Evolutionary conservation across 2,888 invertebrate genomes (phyloP).

Genomic region (Drosophila conformis): DNA sequence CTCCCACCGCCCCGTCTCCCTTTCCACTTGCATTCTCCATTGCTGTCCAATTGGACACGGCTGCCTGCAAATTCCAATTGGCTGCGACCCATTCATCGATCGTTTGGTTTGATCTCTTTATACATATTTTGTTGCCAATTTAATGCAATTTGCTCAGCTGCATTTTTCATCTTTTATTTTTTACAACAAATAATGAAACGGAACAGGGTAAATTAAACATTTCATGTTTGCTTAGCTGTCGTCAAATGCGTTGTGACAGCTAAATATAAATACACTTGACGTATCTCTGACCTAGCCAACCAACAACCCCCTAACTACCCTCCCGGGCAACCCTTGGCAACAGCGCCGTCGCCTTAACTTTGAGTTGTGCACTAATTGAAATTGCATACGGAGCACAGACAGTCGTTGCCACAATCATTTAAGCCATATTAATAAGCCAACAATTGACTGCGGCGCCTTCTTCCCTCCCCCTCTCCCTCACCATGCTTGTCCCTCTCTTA

Average conservation of each 20-base stretch:
- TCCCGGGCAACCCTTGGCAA: slow-evolving; percentile 8
- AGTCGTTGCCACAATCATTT: slow-evolving; percentile 47
- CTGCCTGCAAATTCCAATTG: slow-evolving; percentile 62
- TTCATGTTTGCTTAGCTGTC: slow-evolving; percentile 48
- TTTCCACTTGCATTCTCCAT: background rate
- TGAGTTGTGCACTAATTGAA: slow-evolving; percentile 66
- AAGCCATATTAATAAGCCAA: slow-evolving; percentile 49
- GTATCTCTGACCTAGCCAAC: slow-evolving; percentile 26
- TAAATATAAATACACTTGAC: slow-evolving; percentile 56
- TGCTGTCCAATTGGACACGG: slow-evolving; percentile 46
- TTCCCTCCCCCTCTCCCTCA: background rate
- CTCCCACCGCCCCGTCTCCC: background rate
- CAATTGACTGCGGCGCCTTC: slow-evolving; percentile 1
- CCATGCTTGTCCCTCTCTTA: background rate
- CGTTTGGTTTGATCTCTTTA: slow-evolving; percentile 36
- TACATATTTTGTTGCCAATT: slow-evolving; percentile 37
- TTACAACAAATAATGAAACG: slow-evolving; percentile 22
- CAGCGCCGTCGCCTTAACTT: slow-evolving; percentile 46
- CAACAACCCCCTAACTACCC: background rate
- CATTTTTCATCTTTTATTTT: slow-evolving; percentile 16
- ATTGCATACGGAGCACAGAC: slow-evolving; percentile 44
- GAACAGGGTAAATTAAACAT: slow-evolving; percentile 31
- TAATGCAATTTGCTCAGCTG: slow-evolving; percentile 57
- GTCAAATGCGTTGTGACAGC: slow-evolving; percentile 56
- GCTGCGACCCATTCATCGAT: slow-evolving; percentile 51